Evolutionary conservation across 1,140 invertebrate genomes (phyloP).

Genomic region (Liolophura sinensis): DNA sequence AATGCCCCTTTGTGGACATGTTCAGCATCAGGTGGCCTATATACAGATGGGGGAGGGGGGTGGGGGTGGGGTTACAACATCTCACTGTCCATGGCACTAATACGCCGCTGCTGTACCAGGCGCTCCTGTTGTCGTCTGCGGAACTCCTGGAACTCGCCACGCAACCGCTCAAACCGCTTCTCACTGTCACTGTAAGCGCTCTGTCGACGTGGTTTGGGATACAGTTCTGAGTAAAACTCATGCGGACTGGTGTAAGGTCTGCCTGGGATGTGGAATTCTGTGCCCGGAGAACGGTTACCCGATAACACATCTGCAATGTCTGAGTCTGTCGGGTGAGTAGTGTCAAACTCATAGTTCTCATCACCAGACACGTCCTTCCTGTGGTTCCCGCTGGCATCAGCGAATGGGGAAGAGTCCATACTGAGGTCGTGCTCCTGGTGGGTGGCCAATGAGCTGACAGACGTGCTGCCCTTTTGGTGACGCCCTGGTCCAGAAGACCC

Average conservation of each 20-base stretch:
- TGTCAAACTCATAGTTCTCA: slow-evolving; percentile 94
- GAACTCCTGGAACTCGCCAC: slow-evolving; percentile 93
- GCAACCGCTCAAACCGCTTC: slow-evolving; percentile 89
- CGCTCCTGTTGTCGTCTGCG: slow-evolving; percentile 71
- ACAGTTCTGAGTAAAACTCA: slow-evolving; percentile 53
- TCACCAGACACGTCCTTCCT: slow-evolving; percentile 82
- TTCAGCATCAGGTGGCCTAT: too few relatives aligned
- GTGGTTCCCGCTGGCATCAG: slow-evolving; percentile 23
- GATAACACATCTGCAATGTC: slow-evolving; percentile 45
- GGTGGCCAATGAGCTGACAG: slow-evolving; percentile 29
- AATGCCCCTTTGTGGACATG: too few relatives aligned
- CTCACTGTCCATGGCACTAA: slow-evolving; percentile 47
- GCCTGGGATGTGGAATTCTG: slow-evolving; percentile 61
- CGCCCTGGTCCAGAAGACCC: slow-evolving; percentile 61
- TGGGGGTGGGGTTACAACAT: slow-evolving; percentile 34
- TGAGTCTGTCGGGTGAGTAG: slow-evolving; percentile 50
- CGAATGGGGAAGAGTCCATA: slow-evolving; percentile 35
- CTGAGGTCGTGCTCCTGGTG: slow-evolving; percentile 40
- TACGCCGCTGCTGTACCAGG: slow-evolving; percentile 12
- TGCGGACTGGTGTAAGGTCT: slow-evolving; percentile 21
- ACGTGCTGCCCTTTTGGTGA: slow-evolving; percentile 28
- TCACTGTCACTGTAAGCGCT: slow-evolving; percentile 65
- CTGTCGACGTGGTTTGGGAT: slow-evolving; percentile 64
- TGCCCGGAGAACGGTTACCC: slow-evolving; percentile 55
- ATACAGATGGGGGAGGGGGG: too few relatives aligned